Percentiles rank a stretch among this genome's conserved stretches.
phyloP scores from a whole-genome alignment of 1,140 invertebrate species.

The Caenorhabditis briggsae region DNA sequence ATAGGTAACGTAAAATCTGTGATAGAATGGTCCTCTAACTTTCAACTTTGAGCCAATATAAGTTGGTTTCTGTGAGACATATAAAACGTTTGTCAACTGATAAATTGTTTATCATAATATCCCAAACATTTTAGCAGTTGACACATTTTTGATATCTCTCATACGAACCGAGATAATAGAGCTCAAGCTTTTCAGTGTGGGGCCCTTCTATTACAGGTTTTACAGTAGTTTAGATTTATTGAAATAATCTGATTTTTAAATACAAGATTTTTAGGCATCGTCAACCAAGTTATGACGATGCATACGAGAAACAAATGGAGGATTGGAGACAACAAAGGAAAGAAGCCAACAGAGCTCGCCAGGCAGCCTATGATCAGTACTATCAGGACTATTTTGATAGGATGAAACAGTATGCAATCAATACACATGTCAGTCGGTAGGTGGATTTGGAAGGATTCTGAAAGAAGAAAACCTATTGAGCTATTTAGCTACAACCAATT shows the following conservation, averaged over 20 bases:
- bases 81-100: no score
- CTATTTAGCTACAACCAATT: conserved; percentile 56
- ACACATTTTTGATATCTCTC: no score
- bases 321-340: conserved; percentile 31
- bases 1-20: not conserved
- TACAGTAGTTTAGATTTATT: no score
- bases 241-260: not conserved
- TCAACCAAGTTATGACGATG: conserved; percentile 7
- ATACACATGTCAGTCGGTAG: conserved; percentile 50
- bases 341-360: conserved; percentile 30
- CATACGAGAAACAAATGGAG: conserved; percentile 32
- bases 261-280: not conserved
- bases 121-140: no score
- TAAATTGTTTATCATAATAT: no score
- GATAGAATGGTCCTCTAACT: no score
- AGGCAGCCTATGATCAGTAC: conserved; percentile 28
- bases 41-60: no score
- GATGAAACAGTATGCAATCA: conserved; percentile 54
- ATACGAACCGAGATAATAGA: no score
- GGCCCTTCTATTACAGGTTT: no score
- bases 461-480: not conserved
- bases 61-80: no score
- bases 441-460: not conserved
- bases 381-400: conserved; percentile 56
- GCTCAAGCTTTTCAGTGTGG: no score